Base-by-base conservation (phyloP, 2,797 vertebrate genomes). In the Dallia pectoralis region DNA sequence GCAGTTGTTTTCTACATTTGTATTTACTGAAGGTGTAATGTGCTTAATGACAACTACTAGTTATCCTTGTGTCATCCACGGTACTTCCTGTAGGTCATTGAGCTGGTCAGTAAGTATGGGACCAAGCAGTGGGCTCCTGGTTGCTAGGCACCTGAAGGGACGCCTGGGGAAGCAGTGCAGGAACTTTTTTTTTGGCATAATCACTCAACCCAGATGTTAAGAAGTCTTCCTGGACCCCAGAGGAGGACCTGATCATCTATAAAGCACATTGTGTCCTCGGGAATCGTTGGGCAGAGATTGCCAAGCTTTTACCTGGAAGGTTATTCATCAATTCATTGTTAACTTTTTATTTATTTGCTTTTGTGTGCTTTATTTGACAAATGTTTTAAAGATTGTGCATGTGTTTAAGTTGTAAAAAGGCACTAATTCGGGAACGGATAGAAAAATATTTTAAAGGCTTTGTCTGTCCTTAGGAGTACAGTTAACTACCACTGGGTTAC, bases 281-380 rank as follows among this genome's bases (percentile, higher is more conserved):
- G 74, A 97, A 96, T 86, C 94, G 95, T 0, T 99, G 97, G 97
- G 92, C 95, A 0, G 96, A 97, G 87, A 99, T 99, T 19, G 93
- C 97, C 79, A 98, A 93, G 85, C 90, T 99, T 77, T 93, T 99
- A 25, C 97, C 97, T 14, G 97, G 97, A 12, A 96, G 97, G 97
- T 97, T 80, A 79, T 75, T 33, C 6, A 16, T 15, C 15, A 15
- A 33, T 59, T 27, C 22, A 68, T n/a, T 12, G 19, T 16, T 63
- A 12, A 22, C 22, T 25, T 3, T 59, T 14, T 25, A 25, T 11
- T 56, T 22, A n/a, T 53, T 22, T 22, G 40, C 40, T 2, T 44
- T 9, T 44, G 11, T 14, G 2, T 44, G 11, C 40, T 12, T 44
- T 44, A 11, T 44, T 44, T 11, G 8, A 1, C 40, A 44, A n/a